Percentiles rank a stretch among this genome's conserved stretches.
Conservation (phyloP, 2,888 invertebrate species). For the Thera britannica region DNA sequence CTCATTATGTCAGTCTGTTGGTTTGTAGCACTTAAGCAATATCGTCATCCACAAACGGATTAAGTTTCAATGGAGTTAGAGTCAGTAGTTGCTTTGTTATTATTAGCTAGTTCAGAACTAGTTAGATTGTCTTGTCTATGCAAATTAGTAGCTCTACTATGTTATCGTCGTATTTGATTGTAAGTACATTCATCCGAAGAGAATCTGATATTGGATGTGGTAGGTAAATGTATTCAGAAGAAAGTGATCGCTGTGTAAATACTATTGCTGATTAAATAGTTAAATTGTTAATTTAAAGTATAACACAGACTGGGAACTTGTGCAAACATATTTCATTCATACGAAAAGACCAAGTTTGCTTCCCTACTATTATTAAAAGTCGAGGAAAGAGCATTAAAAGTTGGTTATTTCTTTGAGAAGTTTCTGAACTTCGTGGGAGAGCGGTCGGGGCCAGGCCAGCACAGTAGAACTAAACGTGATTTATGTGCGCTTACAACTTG, state of each 20-base stretch:
- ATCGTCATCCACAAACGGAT: constrained; percentile 43
- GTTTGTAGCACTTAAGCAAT: constrained; percentile 11
- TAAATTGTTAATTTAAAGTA: not conserved
- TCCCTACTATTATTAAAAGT: constrained; percentile 67
- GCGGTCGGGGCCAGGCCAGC: constrained; percentile 58
- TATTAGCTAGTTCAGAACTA: constrained; percentile 4
- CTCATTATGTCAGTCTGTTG: constrained; percentile 7
- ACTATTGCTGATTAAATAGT: too few relatives aligned
- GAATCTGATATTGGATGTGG: too few relatives aligned
- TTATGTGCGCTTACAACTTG: constrained; percentile 72
- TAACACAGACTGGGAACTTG: constrained; percentile 4
- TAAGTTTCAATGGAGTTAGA: constrained; percentile 44
- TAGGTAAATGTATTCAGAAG: too few relatives aligned
- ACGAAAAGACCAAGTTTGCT: constrained; percentile 59
- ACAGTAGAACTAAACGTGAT: constrained; percentile 69
- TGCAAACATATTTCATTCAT: constrained; percentile 39
- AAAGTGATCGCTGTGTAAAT: too few relatives aligned
- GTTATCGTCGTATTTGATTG: not conserved
- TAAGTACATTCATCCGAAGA: not conserved
- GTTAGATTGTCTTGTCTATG: constrained; percentile 5
- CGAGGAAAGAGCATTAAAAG: constrained; percentile 75
- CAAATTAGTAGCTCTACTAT: not conserved
- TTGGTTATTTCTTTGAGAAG: constrained; percentile 67
- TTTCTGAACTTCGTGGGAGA: constrained; percentile 60
- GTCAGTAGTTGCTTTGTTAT: not conserved